Base-by-base conservation (phyloP, 2,888 invertebrate species). In the Leptothorax acervorum region DNA sequence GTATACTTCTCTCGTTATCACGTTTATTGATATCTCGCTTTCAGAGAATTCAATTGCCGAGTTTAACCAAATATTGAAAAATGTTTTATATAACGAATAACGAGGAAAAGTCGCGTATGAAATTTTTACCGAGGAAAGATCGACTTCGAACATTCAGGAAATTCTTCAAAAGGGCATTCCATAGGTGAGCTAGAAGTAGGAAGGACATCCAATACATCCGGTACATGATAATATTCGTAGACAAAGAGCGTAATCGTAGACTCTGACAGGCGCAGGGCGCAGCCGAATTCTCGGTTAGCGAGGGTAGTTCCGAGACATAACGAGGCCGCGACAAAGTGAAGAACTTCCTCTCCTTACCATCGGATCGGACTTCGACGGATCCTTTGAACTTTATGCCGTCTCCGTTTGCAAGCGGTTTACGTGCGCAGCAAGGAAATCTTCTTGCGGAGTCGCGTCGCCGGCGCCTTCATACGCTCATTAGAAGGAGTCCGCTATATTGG, bases 381-480 rank as follows among this genome's bases (percentile, higher is more conserved):
- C 75, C 83, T 85, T 85, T 85, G 85, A 85, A 76, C 85, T 85
- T 85, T 74, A 60, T 79, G 81, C 74, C 63, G 66, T 66, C 79
- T 71, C 42, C 78, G 71, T 85, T 85, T 78, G 55, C 71, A 62
- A 82, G 73, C 73, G 48, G 63, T 73, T 55, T 45, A 82, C 66
- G 51, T 53, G 60, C 31, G 18, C 48, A n/a, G 48, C 23, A 76
- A 76, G 75, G 65, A 51, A 65, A 66, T 48, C 73, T 51, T 65
- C 82, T 66, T 82, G 71, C 23, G 57, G 42, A 23, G 42, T 51
- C 51, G 48, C 74, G 73, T 60, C 42, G 23, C 35, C 39, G 71
- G 23, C 55, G 23, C 23, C 71, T 65, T 51, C 66, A 76, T 76
- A 76, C 66, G 23, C 75, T 76, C 75, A 76, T 76, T 76, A 76